phyloP scores from a whole-genome alignment of 30 jellyfish, hydroid and myxozoan genomes.

The Cassiopea xamachana region DNA sequence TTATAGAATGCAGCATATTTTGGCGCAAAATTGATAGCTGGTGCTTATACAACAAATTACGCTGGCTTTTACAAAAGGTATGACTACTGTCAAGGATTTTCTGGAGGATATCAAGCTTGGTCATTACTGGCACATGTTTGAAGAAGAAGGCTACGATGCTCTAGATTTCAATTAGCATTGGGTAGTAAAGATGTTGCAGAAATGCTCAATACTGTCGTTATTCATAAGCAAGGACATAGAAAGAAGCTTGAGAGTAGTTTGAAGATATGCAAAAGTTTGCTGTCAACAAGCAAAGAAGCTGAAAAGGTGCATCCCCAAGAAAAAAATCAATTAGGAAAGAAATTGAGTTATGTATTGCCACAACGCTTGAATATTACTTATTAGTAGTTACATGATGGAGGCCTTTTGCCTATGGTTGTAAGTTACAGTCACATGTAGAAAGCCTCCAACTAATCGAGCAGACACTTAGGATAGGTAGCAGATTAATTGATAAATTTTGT shows the following conservation, averaged over 20 bases:
- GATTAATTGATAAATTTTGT: background rate
- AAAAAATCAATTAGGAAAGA: background rate
- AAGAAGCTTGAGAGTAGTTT: background rate
- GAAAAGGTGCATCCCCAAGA: background rate
- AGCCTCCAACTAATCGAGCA: background rate
- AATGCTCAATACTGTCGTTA: background rate
- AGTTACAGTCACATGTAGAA: background rate
- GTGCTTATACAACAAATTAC: background rate
- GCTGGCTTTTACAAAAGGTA: background rate
- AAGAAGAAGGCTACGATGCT: slow-evolving; percentile 38
- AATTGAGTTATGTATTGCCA: background rate
- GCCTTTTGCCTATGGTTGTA: background rate
- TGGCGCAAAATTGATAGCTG: background rate
- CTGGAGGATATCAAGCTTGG: slow-evolving; percentile 25
- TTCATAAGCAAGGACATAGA: slow-evolving; percentile 7
- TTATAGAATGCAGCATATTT: background rate
- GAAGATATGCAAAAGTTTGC: background rate
- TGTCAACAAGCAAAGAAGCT: background rate
- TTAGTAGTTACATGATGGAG: background rate
- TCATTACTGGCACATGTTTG: slow-evolving; percentile 27
- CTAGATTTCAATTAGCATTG: slow-evolving; percentile 15
- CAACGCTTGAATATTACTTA: background rate
- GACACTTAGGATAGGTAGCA: background rate
- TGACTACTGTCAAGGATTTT: slow-evolving; percentile 39
- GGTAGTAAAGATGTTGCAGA: slow-evolving; percentile 10